phyloP scores from a whole-genome alignment of 2,888 invertebrate genomes.

The Phortica okadai region DNA sequence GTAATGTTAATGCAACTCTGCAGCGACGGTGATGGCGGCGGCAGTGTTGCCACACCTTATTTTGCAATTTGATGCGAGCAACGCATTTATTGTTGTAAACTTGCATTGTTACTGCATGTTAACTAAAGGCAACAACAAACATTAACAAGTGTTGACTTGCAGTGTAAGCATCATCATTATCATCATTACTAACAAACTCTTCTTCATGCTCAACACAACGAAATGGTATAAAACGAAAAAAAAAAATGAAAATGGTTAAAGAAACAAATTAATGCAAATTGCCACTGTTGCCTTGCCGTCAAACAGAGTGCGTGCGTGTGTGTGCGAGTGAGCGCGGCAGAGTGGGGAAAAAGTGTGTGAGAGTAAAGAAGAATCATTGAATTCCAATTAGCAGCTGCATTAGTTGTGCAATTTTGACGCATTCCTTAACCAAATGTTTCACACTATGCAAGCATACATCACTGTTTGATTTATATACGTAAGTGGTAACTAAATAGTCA shows the following conservation, averaged over 20 bases:
- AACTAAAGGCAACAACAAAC: constrained; percentile 3
- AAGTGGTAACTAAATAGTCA: neutral
- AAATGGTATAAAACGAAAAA: neutral
- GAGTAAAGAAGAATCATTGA: constrained; percentile 16
- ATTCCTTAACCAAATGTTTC: neutral
- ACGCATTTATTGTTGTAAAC: neutral
- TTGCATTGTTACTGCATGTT: constrained; percentile 14
- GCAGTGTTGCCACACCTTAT: constrained; percentile 21
- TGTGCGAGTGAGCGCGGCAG: no score
- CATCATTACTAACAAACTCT: neutral
- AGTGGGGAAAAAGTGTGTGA: neutral
- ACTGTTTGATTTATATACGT: neutral
- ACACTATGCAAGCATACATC: neutral
- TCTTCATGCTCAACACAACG: neutral
- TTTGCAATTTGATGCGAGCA: constrained; percentile 25
- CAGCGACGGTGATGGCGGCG: neutral
- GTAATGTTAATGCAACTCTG: constrained; percentile 9
- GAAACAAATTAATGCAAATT: constrained; percentile 30
- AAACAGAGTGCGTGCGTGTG: neutral
- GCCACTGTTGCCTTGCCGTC: neutral
- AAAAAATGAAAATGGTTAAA: neutral
- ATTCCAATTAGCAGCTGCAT: constrained; percentile 25
- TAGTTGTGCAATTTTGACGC: constrained; percentile 9
- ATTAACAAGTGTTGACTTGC: constrained; percentile 6
- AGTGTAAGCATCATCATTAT: neutral